phyloP scores from a whole-genome alignment of 2,113 vertebrate species.

The Ceyx margarethae region DNA sequence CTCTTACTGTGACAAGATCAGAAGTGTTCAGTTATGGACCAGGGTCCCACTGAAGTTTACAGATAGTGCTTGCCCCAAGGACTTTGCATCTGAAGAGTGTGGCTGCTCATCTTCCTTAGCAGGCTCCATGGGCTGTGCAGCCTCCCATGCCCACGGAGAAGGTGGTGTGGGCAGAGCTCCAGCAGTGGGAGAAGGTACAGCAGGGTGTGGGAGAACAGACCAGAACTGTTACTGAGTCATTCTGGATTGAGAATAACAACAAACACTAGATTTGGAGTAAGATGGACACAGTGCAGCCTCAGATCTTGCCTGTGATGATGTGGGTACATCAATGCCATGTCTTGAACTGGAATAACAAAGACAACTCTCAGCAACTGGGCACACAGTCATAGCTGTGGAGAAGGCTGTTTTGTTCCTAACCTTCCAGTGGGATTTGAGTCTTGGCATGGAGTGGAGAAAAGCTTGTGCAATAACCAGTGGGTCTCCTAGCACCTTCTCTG shows the following conservation, averaged over 20 bases:
- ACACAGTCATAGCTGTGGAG: neutral
- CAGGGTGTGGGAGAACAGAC: neutral
- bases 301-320: neutral
- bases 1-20: neutral
- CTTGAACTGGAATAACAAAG: neutral
- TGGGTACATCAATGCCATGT: neutral
- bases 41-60: neutral
- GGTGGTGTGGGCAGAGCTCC: neutral
- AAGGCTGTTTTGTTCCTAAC: neutral
- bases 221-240: neutral
- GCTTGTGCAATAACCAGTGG: slow-evolving; percentile 1
- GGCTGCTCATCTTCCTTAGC: neutral
- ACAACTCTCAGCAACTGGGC: neutral
- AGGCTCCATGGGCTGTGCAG: neutral
- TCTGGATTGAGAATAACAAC: neutral
- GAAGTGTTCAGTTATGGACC: neutral
- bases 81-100: neutral
- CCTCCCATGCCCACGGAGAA: neutral
- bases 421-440: slow-evolving; percentile 13
- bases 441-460: neutral
- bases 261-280: neutral
- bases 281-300: neutral
- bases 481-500: slow-evolving; percentile 9
- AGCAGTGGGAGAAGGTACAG: neutral
- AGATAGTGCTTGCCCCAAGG: neutral